phyloP scores from a whole-genome alignment of 2,888 invertebrate genomes.

The Mycogona germanica region DNA sequence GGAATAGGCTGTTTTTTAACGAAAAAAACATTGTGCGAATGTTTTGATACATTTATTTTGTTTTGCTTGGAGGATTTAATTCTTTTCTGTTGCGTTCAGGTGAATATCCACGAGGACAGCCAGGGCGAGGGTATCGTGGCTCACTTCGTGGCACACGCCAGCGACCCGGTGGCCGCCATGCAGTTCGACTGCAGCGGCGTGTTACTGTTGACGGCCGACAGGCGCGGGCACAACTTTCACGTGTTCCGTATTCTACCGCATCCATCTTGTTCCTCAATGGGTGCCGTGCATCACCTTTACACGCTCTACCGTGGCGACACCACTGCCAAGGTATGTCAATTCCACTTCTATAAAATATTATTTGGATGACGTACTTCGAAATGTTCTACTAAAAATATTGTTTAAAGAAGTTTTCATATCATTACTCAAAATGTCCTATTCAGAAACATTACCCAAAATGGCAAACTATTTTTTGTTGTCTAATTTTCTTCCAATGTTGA shows the following conservation, averaged over 20 bases:
- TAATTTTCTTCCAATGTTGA: background rate
- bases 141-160: conserved; percentile 74
- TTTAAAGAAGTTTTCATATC: no score
- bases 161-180: conserved; percentile 70
- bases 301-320: conserved; percentile 91
- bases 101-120: conserved; percentile 43
- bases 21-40: no score
- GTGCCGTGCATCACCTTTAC: conserved; percentile 89
- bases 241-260: conserved; percentile 90
- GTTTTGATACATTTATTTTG: no score
- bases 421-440: no score
- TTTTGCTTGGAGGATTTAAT: no score
- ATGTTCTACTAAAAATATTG: no score
- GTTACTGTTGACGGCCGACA: conserved; percentile 79
- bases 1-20: no score
- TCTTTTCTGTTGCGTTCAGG: conserved; percentile 26
- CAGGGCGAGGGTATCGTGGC: conserved; percentile 63
- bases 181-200: conserved; percentile 84
- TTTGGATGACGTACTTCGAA: background rate
- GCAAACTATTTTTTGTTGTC: background rate
- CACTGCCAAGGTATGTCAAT: conserved; percentile 62
- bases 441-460: no score
- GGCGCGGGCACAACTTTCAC: conserved; percentile 89
- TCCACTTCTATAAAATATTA: no score
- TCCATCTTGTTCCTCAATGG: conserved; percentile 70